Evolutionary conservation across 1,140 invertebrate species (phyloP).

Genomic region (Halyomorpha halys): DNA sequence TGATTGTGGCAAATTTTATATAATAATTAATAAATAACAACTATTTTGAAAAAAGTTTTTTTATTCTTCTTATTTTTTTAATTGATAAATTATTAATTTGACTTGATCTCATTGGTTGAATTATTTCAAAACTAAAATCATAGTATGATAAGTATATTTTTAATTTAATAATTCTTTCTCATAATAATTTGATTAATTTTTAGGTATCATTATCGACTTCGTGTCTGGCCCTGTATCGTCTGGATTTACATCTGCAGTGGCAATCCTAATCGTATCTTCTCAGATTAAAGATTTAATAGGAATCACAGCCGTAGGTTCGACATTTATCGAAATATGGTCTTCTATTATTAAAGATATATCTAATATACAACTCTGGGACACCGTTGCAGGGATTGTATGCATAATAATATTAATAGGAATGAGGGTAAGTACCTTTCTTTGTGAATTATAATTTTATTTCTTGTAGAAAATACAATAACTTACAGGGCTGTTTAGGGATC

Average conservation of each 20-base stretch:
- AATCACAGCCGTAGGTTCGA: constrained; percentile 59
- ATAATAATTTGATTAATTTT: constrained; percentile 29
- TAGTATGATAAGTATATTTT: too few species aligned
- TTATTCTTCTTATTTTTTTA: too few species aligned
- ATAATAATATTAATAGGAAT: constrained; percentile 58
- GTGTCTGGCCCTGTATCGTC: constrained; percentile 86
- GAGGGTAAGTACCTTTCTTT: constrained; percentile 43
- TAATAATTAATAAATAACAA: too few species aligned
- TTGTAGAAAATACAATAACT: not conserved
- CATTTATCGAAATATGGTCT: constrained; percentile 60
- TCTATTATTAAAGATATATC: constrained; percentile 51
- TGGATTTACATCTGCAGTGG: constrained; percentile 86
- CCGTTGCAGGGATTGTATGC: constrained; percentile 56
- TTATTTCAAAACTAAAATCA: too few species aligned
- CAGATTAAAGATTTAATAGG: constrained; percentile 78
- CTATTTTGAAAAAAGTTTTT: too few species aligned
- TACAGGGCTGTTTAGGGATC: not conserved
- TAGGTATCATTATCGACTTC: constrained; percentile 86
- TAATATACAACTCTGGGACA: constrained; percentile 51
- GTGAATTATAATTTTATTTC: constrained; percentile 12
- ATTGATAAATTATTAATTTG: too few species aligned
- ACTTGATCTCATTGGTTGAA: too few species aligned
- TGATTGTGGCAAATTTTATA: too few species aligned
- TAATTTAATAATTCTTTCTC: not conserved
- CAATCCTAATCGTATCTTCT: constrained; percentile 77